Evolutionary conservation across 2,888 invertebrate genomes (phyloP).

Genomic region (Palloptera scutellata): DNA sequence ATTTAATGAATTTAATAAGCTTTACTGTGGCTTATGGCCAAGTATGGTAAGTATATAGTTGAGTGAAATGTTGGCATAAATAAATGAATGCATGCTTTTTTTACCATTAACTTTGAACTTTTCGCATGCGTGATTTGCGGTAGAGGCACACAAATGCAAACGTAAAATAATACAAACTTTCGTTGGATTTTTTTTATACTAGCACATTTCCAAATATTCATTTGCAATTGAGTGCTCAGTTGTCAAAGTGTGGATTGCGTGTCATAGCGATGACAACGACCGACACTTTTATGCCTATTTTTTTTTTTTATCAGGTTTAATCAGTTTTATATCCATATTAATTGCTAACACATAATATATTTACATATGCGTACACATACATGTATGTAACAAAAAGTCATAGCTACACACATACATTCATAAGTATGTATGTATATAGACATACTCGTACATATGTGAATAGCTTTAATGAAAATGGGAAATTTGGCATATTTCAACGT

Average conservation of each 20-base stretch:
- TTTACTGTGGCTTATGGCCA: too few species aligned
- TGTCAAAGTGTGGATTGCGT: conserved; percentile 19
- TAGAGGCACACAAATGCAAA: too few species aligned
- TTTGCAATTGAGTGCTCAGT: conserved; percentile 6
- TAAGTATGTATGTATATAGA: neutral
- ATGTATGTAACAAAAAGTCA: neutral
- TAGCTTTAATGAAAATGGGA: conserved; percentile 1
- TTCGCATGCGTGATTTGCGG: too few species aligned
- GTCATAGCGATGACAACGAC: conserved; percentile 16
- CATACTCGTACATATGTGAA: neutral
- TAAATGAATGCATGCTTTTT: too few species aligned
- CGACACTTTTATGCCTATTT: too few species aligned
- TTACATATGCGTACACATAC: neutral
- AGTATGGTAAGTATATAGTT: too few species aligned
- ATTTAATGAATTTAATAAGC: too few species aligned
- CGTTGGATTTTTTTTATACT: neutral
- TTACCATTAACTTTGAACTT: too few species aligned
- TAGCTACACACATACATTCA: neutral
- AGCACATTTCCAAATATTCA: neutral
- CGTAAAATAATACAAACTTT: neutral
- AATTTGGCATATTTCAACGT: neutral
- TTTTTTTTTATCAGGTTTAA: neutral
- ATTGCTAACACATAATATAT: neutral
- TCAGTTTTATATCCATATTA: conserved; percentile 8
- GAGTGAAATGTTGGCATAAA: too few species aligned